These are phyloP conservation scores for Boulengeromyrus knoepffleri DNA, from an alignment of 2,113 vertebrate species.

Conservation along the genomic window DNA sequence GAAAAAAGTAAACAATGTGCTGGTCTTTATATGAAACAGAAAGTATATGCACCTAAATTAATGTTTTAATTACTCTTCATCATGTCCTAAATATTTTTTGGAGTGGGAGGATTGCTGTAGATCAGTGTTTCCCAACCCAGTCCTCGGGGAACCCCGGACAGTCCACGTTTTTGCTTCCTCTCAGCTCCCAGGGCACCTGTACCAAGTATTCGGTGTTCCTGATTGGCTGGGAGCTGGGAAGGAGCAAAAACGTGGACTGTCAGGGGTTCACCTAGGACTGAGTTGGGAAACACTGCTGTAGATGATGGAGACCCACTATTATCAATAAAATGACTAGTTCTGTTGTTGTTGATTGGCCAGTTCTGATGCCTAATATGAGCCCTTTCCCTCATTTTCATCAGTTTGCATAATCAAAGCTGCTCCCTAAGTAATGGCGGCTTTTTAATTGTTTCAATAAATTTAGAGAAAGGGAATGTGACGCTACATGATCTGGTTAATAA, in stretches of 20 bases:
- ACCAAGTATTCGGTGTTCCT: no score
- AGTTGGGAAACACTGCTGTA: no score
- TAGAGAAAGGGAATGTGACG: not conserved
- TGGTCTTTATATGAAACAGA: not conserved
- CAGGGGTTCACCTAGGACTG: no score
- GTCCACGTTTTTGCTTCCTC: no score
- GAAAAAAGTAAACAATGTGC: not conserved
- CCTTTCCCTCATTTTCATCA: not conserved
- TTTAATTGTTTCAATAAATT: not conserved
- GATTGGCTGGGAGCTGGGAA: no score
- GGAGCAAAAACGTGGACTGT: no score
- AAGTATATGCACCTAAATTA: not conserved
- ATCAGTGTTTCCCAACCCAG: not conserved
- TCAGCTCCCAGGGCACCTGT: no score
- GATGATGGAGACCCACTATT: not conserved
- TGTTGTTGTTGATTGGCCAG: not conserved
- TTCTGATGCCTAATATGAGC: not conserved
- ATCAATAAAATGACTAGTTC: not conserved
- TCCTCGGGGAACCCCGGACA: no score
- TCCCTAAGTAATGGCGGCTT: not conserved
- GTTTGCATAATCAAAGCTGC: not conserved
- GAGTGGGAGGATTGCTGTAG: not conserved
- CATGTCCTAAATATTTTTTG: not conserved
- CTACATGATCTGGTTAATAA: not conserved
- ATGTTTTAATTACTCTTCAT: not conserved